Base-by-base conservation (phyloP, 2,888 invertebrate genomes). In the Zaprionus bogoriensis region DNA sequence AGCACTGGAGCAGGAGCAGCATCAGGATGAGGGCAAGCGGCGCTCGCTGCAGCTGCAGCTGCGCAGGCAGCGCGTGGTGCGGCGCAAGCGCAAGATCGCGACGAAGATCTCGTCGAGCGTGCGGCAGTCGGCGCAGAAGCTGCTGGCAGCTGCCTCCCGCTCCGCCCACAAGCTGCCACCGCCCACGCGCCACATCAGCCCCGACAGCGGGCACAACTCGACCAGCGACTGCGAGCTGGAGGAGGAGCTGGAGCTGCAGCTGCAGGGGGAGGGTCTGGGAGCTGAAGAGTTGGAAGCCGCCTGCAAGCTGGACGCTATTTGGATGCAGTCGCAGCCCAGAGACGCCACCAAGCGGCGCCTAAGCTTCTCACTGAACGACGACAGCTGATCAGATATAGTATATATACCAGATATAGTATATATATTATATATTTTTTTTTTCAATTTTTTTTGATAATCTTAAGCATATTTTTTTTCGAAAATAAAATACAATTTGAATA, bases 161-260 rank as follows among this genome's bases (percentile, higher is more conserved):
- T 71, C 64, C 10, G 67, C 41, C 14, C 69, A 59, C 47, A 74
- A 62, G 61, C 27, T 44, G 38, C 67, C 65, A 22, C 52, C 2
- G 32, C 7, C 14, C 30, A 22, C 41, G 28, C 67, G 66, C 12
- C 72, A 51, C 87, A 90, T 87, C 7, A 90, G 90, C 53, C 90
- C 90, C n/a, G 90, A 90, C 61, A 90, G 90, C 53, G 90, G 90
- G 0, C 89, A 89, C 55, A 90, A 90, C 69, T 90, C 90, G 1
- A 87, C 87, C 4, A 90, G 89, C 55, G 79, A 83, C 42, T 78
- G 63, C n/a, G 79, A 79, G 19, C 44, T 77, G 48, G 62, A 75
- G n/a, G 63, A 58, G 42, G 77, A 70, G 27, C 20, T 44, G 27
- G 61, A 7, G 0, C 4, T 41, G 46, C 39, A 2, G 1, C 12